Evolutionary conservation across 2,113 vertebrate species (phyloP).

Genomic region (Lepisosteus oculatus): DNA sequence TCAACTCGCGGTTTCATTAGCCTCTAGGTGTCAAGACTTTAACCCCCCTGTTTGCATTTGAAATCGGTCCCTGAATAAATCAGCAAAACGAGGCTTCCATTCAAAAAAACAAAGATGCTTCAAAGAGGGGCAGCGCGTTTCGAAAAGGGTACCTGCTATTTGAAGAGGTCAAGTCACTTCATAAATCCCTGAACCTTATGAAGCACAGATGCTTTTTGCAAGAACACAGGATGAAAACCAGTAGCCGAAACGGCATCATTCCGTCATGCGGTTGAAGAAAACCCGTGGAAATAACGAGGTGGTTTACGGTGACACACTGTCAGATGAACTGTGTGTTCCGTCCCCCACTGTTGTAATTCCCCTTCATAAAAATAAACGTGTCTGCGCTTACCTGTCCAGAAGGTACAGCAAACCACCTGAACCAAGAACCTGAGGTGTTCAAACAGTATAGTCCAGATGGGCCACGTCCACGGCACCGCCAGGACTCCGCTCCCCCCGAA

Average conservation of each 20-base stretch:
- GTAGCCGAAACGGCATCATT: neutral
- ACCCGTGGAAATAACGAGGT: neutral
- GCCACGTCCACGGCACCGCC: constrained; percentile 64
- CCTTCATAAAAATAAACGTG: neutral
- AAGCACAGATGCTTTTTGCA: neutral
- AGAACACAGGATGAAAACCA: neutral
- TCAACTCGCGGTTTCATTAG: too few species aligned
- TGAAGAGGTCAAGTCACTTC: too few species aligned
- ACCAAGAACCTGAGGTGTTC: constrained; percentile 62
- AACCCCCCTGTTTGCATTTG: too few species aligned
- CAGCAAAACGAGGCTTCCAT: too few species aligned
- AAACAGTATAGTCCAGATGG: constrained; percentile 64
- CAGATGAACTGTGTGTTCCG: neutral
- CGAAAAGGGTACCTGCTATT: too few species aligned
- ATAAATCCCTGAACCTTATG: neutral
- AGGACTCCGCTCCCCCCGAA: constrained; percentile 55
- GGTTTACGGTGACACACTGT: too few species aligned
- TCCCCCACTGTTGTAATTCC: neutral
- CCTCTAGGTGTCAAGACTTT: too few species aligned
- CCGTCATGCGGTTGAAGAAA: neutral
- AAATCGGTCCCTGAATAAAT: too few species aligned
- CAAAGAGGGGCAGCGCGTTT: too few species aligned
- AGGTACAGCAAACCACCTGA: constrained; percentile 67
- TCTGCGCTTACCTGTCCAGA: constrained; percentile 52
- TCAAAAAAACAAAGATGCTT: too few species aligned